These are phyloP conservation scores for Alca torda DNA, from an alignment of 2,797 vertebrate genomes.

Conservation along the genomic window DNA sequence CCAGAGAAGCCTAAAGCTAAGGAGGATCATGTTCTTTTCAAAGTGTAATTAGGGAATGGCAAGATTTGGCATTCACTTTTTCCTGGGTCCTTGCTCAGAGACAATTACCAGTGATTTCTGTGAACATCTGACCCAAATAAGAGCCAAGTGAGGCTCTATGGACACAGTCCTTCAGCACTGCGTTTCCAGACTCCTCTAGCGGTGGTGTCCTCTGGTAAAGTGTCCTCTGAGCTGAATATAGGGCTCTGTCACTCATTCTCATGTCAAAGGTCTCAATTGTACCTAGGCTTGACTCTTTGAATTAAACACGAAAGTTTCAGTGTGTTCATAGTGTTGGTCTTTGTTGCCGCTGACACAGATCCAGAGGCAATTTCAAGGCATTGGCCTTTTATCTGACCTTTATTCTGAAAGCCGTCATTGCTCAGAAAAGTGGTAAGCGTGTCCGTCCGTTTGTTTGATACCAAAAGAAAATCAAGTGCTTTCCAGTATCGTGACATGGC, in stretches of 20 bases:
- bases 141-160: not conserved
- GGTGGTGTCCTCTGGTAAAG: not conserved
- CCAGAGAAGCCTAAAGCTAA: not conserved
- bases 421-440: not conserved
- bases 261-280: not conserved
- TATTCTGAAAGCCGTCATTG: not conserved
- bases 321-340: not conserved
- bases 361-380: not conserved
- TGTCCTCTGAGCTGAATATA: not conserved
- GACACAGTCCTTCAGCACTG: not conserved
- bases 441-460: not conserved
- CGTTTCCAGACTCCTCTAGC: not conserved
- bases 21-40: not conserved
- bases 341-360: not conserved
- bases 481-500: not conserved
- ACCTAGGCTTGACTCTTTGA: not conserved
- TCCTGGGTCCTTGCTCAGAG: not conserved
- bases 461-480: not conserved
- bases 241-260: not conserved
- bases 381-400: not conserved
- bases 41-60: not conserved
- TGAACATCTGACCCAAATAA: not conserved
- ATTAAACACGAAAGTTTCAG: not conserved
- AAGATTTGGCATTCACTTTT: not conserved
- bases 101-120: not conserved